Evolutionary conservation across 30 jellyfish, hydroid and myxozoan genomes (phyloP), one percentile per base, ranked within the genome.

Genomic region (Sanderia malayensis): DNA sequence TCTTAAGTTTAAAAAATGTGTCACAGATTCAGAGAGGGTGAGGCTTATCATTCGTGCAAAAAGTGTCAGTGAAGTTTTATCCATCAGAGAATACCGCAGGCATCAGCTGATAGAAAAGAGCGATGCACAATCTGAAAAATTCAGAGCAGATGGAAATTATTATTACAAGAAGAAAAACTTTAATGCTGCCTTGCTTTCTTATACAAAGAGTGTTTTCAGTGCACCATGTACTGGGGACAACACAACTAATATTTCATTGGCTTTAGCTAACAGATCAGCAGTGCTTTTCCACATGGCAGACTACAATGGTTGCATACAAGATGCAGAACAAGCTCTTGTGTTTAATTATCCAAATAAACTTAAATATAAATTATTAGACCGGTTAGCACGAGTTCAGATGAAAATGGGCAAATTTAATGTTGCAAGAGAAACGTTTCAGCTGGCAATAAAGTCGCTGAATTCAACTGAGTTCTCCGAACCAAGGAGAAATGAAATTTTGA

Each of bases 251-350:
- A 75, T 82, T 18, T 63, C 95, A 1, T 41, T 89, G 32, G 95
- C 87, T 18, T 76, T 83, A 46, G 97, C 94, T 0, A 89, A 89
- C 76, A 70, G 97, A 29, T 89, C 97, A 33, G 97, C 97, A 46
- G 95, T 76, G 55, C 65, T 89, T 7, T 89, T 66, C 58, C 88
- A 82, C 24, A 19, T 72, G 37, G 52, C 52, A 4, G 63, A 84
- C 20, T 89, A 3, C 67, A 21, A 31, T 26, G 75, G 61, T 4
- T 87, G 96, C 64, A 11, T 34, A 2, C 44, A 24, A 0, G 97
- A 89, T 59, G 79, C 88, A 24, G 83, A 76, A 27, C 26, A 29
- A 57, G 88, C 97, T 2, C 41, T 89, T 19, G 62, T 45, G 15
- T 64, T 6, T 52, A 83, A 83, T 2, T 89, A 89, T 61, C 97